A percentile compares a stretch with the other conserved stretches of the same genome.
Conservation (phyloP, 2,113 vertebrate genomes). For the Xiphophorus couchianus region DNA sequence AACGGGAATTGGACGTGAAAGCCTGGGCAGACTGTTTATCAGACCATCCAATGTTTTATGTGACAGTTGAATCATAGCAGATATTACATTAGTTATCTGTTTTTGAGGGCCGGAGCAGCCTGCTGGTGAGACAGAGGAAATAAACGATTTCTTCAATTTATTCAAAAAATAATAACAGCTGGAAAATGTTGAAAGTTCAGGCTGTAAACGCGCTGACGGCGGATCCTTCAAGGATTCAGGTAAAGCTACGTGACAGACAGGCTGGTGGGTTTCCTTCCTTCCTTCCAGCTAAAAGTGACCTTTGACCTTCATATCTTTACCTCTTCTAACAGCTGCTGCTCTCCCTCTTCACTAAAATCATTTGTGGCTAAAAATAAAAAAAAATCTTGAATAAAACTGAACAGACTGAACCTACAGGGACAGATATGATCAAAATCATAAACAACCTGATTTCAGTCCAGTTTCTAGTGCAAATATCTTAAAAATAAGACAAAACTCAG, state of each 20-base stretch:
- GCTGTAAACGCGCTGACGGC: not conserved
- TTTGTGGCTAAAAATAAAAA: not conserved
- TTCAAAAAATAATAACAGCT: constrained; percentile 8
- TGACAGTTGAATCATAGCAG: constrained; percentile 46
- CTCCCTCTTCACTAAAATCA: not conserved
- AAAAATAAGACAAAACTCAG: too few species aligned
- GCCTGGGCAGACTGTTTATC: constrained; percentile 32
- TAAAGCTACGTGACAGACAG: not conserved
- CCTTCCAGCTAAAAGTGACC: not conserved
- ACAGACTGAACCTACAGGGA: not conserved
- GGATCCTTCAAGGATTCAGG: constrained; percentile 7
- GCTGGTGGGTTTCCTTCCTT: not conserved
- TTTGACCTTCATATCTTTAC: not conserved
- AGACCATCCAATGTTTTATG: constrained; percentile 26
- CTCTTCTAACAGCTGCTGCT: not conserved
- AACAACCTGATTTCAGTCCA: not conserved
- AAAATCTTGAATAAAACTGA: not conserved
- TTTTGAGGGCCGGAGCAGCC: constrained; percentile 26
- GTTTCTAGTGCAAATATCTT: too few species aligned
- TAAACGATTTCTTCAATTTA: constrained; percentile 11
- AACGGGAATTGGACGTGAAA: constrained; percentile 2
- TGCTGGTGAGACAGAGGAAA: constrained; percentile 11
- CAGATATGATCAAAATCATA: not conserved
- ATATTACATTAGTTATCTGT: constrained; percentile 41
- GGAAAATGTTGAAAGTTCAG: constrained; percentile 7